Evolutionary conservation across 2,888 invertebrate species (phyloP).

Genomic region (Strigamia maritima): DNA sequence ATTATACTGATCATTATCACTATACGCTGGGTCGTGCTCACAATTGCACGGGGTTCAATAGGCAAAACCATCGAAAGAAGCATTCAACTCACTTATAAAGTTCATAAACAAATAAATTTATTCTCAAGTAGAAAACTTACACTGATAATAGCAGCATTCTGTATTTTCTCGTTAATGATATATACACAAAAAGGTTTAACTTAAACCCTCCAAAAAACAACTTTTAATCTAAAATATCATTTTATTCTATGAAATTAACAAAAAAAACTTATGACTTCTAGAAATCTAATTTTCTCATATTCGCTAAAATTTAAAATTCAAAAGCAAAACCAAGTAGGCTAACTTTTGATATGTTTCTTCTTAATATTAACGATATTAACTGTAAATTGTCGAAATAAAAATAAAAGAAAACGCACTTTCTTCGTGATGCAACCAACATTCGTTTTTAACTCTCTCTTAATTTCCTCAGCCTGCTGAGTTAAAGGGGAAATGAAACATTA

Average conservation of each 20-base stretch:
- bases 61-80: not conserved
- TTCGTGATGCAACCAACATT: not conserved
- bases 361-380: not conserved
- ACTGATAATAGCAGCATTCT: conserved; percentile 24
- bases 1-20: not conserved
- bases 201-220: conserved; percentile 12
- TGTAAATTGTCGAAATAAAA: conserved; percentile 10
- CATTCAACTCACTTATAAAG: not conserved
- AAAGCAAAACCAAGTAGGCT: not conserved
- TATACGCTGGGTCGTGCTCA: not conserved
- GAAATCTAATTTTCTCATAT: not conserved
- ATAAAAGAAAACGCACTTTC: not conserved
- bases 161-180: conserved; percentile 20
- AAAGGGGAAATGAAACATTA: conserved; percentile 1
- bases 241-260: not conserved
- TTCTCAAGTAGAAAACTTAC: conserved; percentile 25
- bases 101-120: conserved; percentile 29
- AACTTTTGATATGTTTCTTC: conserved; percentile 19
- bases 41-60: not conserved
- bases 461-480: conserved; percentile 16
- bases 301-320: not conserved
- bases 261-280: not conserved
- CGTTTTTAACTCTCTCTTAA: conserved; percentile 10
- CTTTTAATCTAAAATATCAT: not conserved
- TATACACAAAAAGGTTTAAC: conserved; percentile 14